These are phyloP conservation scores for Furnarius figulus DNA, from an alignment of 2,113 vertebrate genomes.

Conservation along the genomic window DNA sequence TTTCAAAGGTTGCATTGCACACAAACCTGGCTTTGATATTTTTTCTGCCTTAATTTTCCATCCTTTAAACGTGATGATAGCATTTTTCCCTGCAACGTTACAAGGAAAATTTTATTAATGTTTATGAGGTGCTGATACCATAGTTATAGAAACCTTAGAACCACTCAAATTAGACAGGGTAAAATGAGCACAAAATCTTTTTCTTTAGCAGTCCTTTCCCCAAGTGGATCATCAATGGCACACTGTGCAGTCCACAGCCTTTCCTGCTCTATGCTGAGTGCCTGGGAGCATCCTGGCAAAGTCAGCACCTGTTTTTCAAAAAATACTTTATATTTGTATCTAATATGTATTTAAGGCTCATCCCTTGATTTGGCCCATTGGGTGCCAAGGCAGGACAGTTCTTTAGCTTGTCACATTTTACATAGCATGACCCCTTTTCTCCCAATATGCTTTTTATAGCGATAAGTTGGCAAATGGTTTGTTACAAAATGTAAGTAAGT, in stretches of 20 bases:
- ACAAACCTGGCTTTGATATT: not conserved
- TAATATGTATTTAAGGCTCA: not conserved
- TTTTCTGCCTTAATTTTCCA: not conserved
- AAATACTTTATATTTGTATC: fast-evolving
- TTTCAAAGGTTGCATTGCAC: not conserved
- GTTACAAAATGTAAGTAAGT: not conserved
- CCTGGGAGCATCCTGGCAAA: not conserved
- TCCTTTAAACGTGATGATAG: not conserved
- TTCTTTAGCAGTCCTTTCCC: not conserved
- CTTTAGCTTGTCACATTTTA: not conserved
- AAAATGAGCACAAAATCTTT: not conserved
- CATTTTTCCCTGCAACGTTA: not conserved
- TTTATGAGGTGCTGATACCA: not conserved
- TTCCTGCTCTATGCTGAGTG: not conserved
- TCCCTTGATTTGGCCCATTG: not conserved
- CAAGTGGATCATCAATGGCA: not conserved
- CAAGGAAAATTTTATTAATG: not conserved
- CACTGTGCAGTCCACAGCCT: not conserved
- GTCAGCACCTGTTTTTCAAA: not conserved
- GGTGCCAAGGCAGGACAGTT: not conserved
- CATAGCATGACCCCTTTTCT: not conserved
- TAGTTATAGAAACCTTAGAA: not conserved
- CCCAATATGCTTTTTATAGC: not conserved
- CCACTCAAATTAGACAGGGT: not conserved
- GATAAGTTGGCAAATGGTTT: not conserved